Conservation (phyloP, 2,797 vertebrate genomes). For the Atherinosoma microstoma region DNA sequence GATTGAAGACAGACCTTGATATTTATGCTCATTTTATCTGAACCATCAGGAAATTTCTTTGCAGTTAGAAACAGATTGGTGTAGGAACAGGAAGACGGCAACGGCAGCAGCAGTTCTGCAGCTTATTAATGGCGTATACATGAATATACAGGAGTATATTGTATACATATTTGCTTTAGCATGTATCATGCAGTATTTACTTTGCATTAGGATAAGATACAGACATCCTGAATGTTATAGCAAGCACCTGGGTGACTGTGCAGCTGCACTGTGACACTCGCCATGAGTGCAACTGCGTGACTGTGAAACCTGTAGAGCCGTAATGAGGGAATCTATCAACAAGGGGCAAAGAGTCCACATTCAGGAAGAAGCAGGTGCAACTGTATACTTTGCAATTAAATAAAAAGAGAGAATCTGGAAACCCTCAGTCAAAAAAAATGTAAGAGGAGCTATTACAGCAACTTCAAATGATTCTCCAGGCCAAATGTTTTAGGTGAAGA, state of each 20-base stretch:
- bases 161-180: conserved; percentile 28
- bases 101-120: not conserved
- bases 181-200: conserved; percentile 40
- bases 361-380: conserved; percentile 67
- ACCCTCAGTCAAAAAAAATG: conserved; percentile 16
- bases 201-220: conserved; percentile 24
- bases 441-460: conserved; percentile 38
- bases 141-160: conserved; percentile 13
- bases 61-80: conserved; percentile 2
- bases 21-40: conserved; percentile 21
- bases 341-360: conserved; percentile 45
- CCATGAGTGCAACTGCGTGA: conserved; percentile 57
- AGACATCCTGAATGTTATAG: conserved; percentile 42
- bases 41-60: conserved; percentile 22
- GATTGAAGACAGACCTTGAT: conserved; percentile 38
- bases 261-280: conserved; percentile 64
- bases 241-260: conserved; percentile 58
- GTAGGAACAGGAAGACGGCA: conserved; percentile 21
- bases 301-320: conserved; percentile 52
- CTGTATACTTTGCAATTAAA: conserved; percentile 8
- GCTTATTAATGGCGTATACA: not conserved
- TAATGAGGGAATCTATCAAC: conserved; percentile 78
- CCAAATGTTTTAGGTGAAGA: conserved; percentile 29
- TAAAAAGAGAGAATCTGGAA: conserved; percentile 25
- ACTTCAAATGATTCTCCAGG: conserved; percentile 40